Base-by-base conservation (phyloP, 2,888 invertebrate species). In the Lepidochrysops patricia region DNA sequence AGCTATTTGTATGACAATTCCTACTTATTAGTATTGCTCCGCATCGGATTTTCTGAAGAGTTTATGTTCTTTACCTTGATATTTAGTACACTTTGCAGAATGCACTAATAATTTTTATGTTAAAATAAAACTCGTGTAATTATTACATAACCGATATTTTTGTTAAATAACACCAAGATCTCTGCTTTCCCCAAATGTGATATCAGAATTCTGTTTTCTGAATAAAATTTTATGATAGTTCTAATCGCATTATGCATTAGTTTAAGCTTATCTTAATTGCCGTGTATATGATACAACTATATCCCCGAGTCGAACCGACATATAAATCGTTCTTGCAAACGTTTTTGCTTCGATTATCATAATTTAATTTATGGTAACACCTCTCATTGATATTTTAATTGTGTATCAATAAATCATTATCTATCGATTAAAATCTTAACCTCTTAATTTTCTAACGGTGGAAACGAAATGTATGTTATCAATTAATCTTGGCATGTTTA, bases 291-390 rank as follows among this genome's bases (percentile, higher is more conserved):
- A 67, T 70, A 69, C 66, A 71, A 66, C 72, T 72, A 67, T 69
- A 69, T 66, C 66, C 66, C 61, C 67, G 69, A 79, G 77, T 80
- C 81, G 79, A 76, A 73, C 71, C 67, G 70, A 43, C 72, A 70
- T 76, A 79, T 80, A 76, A 77, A 80, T 78, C 73, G 72, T 73
- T 69, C 69, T 68, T 67, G 75, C 75, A 66, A 79, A 78, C 74
- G 73, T 73, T 73, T 74, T 74, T 71, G 70, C 72, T 70, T 73
- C 71, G 74, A 66, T 69, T 73, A 75, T 82, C 79, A 79, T 82
- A 83, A 84, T 84, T 84, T 78, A 83, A 83, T 84, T 82, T 83
- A 82, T 75, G 72, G 72, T 73, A 79, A 74, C 72, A 66, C 63
- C 66, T 68, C 76, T 74, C 77, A 79, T 80, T 78, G 73, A 76